These are phyloP conservation scores for Drosophila miranda DNA, from an alignment of 1,140 invertebrate species.

Conservation along the genomic window DNA sequence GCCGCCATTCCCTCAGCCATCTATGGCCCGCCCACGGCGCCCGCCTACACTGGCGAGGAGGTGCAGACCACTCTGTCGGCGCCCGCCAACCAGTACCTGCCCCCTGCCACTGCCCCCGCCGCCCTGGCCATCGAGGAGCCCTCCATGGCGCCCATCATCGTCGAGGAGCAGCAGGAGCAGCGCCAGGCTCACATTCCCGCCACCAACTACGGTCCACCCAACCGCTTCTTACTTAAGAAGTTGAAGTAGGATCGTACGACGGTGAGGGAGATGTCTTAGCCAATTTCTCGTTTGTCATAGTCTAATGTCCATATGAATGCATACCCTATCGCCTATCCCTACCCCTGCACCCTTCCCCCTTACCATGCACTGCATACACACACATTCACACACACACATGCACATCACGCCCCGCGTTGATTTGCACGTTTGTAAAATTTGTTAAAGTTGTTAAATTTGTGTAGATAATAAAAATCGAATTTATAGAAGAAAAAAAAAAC, in stretches of 20 bases:
- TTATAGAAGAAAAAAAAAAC: slow-evolving; percentile 48
- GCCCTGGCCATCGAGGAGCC: slow-evolving; percentile 53
- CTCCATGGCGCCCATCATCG: slow-evolving; percentile 68
- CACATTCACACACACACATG: slow-evolving; percentile 38
- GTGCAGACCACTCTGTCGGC: slow-evolving; percentile 62
- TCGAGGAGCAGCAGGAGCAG: slow-evolving; percentile 64
- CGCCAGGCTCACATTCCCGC: slow-evolving; percentile 64
- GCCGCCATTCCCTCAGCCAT: slow-evolving; percentile 48
- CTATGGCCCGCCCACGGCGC: slow-evolving; percentile 62
- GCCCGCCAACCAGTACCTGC: slow-evolving; percentile 73
- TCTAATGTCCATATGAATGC: slow-evolving; percentile 47
- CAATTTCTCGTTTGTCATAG: slow-evolving; percentile 61
- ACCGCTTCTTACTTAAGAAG: slow-evolving; percentile 76
- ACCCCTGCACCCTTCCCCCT: neutral
- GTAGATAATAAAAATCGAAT: slow-evolving; percentile 70
- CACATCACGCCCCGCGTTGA: slow-evolving; percentile 45
- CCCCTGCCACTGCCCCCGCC: slow-evolving; percentile 59
- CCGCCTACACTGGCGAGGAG: slow-evolving; percentile 66
- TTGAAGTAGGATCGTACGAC: slow-evolving; percentile 46
- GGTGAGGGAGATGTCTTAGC: slow-evolving; percentile 9
- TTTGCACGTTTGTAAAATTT: slow-evolving; percentile 57
- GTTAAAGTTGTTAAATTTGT: slow-evolving; percentile 60
- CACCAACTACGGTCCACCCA: slow-evolving; percentile 70
- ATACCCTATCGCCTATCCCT: slow-evolving; percentile 4
- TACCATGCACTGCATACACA: slow-evolving; percentile 8